Base-by-base conservation (phyloP, 2,888 invertebrate genomes). In the Ditylenchus weischeri region DNA sequence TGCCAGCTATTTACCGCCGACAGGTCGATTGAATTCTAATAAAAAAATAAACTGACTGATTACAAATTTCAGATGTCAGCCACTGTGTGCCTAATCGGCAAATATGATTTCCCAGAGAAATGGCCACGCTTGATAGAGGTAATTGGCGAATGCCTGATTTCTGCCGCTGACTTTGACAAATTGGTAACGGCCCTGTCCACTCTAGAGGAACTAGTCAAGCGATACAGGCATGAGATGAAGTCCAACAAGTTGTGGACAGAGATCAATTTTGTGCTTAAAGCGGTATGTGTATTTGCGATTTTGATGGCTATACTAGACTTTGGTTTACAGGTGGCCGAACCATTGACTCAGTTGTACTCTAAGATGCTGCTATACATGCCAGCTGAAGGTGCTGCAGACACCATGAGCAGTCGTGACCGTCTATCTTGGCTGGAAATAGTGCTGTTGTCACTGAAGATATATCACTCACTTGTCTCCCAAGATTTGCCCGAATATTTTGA, bases 401-500 rank as follows among this genome's bases (percentile, higher is more conserved):
- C 68, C 8, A 43, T 71, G 29, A 60, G 62, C n/a, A 19, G 19
- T 21, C 59, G 36, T 11, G 66, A 72, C 8, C 59, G 64, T 18
- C 7, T 63, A 29, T 58, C 59, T 29, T 75, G 75, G 74, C 61
- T 78, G 1, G 70, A 72, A 47, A 68, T 78, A 11, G 57, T 75
- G 10, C 65, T 69, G 35, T 57, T 74, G 13, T 67, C 72, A 19
- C 69, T 70, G 80, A 94, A 96, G 85, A 91, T 98, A 62, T 99
- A 96, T 86, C 92, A 92, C 85, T 95, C 95, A 0, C 87, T 98
- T 23, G 98, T 96, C 85, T 91, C 90, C 75, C 98, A 98, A 87
- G 98, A 98, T 85, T 86, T 98, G 76, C 98, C 98, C 0, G 98
- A 98, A 86, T 95, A 92, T 86, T 99, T 98, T 84, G 98, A 98